Percentiles rank a stretch among this genome's conserved stretches.
Conservation (phyloP, 2,113 vertebrate species). For the Telmatochromis brachygnathus region DNA sequence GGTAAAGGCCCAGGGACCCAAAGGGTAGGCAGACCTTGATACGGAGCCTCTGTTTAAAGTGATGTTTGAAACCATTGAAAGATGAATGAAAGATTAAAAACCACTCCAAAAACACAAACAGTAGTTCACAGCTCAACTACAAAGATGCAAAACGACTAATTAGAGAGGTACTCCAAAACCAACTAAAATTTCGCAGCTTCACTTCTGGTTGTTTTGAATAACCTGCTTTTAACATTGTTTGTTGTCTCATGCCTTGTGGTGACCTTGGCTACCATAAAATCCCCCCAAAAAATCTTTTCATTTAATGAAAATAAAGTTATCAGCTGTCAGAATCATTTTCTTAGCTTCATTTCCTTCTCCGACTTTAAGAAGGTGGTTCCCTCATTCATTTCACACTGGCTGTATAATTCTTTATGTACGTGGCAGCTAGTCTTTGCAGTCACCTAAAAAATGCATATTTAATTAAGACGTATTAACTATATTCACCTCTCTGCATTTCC, state of each 20-base stretch:
- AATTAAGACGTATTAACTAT: background rate
- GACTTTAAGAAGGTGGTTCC: background rate
- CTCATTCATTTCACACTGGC: background rate
- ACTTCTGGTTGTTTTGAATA: background rate
- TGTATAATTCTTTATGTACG: background rate
- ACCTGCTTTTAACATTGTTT: background rate
- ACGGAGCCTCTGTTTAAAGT: background rate
- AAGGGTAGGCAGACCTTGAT: background rate
- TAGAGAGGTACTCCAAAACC: background rate
- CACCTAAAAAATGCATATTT: background rate
- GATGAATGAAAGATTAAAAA: background rate
- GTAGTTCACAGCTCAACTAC: background rate
- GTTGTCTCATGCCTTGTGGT: background rate
- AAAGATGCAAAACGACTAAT: background rate
- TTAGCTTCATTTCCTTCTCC: background rate
- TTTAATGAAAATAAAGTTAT: background rate
- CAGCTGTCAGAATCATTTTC: background rate
- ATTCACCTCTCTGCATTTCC: background rate
- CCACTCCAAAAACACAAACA: background rate
- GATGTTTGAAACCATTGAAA: background rate
- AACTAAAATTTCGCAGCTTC: background rate
- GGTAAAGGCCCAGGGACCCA: background rate
- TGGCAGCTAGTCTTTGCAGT: background rate
- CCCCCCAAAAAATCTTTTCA: background rate
- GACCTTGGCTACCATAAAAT: background rate